A percentile compares a stretch with the other conserved stretches of the same genome.
These are phyloP conservation scores for Drosophila kikkawai DNA, from an alignment of 1,140 invertebrate genomes.

Conservation along the genomic window DNA sequence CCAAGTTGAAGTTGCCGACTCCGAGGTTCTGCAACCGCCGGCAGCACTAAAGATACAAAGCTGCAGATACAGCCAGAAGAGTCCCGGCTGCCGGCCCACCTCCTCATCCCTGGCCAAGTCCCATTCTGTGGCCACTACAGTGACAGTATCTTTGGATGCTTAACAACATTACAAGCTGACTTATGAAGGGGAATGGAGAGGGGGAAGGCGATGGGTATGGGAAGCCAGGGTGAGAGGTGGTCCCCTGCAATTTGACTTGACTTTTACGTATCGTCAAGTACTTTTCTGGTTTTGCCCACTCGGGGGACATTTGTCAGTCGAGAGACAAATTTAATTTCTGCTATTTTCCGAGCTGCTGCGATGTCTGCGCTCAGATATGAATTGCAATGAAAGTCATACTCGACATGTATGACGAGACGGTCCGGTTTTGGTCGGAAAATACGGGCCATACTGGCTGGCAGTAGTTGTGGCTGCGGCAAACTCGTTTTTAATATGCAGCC, in stretches of 20 bases:
- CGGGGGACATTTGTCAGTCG: slow-evolving; percentile 84
- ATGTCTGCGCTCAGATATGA: slow-evolving; percentile 77
- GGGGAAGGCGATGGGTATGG: background rate
- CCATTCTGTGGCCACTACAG: slow-evolving; percentile 68
- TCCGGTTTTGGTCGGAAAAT: slow-evolving; percentile 19
- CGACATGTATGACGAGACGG: slow-evolving; percentile 53
- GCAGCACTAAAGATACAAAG: slow-evolving; percentile 71
- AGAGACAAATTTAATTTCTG: slow-evolving; percentile 85
- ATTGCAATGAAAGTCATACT: slow-evolving; percentile 81
- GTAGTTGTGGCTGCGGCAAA: slow-evolving; percentile 29
- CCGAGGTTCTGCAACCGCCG: slow-evolving; percentile 39
- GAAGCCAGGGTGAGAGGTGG: slow-evolving; percentile 1
- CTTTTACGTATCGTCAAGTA: slow-evolving; percentile 84
- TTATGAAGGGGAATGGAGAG: slow-evolving; percentile 53
- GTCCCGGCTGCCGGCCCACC: slow-evolving; percentile 10
- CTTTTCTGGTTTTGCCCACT: slow-evolving; percentile 82
- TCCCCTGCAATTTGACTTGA: slow-evolving; percentile 78
- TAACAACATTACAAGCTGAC: slow-evolving; percentile 84
- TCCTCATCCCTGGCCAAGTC: slow-evolving; percentile 4
- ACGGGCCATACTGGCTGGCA: slow-evolving; percentile 5
- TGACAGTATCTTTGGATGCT: slow-evolving; percentile 83
- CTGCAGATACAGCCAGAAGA: slow-evolving; percentile 60
- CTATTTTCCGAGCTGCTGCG: slow-evolving; percentile 55
- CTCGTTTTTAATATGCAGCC: slow-evolving; percentile 76
- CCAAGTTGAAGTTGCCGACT: slow-evolving; percentile 63